Evolutionary conservation across 2,888 invertebrate genomes (phyloP), one percentile per base, ranked within the genome.

Genomic region (Clanis bilineata): DNA sequence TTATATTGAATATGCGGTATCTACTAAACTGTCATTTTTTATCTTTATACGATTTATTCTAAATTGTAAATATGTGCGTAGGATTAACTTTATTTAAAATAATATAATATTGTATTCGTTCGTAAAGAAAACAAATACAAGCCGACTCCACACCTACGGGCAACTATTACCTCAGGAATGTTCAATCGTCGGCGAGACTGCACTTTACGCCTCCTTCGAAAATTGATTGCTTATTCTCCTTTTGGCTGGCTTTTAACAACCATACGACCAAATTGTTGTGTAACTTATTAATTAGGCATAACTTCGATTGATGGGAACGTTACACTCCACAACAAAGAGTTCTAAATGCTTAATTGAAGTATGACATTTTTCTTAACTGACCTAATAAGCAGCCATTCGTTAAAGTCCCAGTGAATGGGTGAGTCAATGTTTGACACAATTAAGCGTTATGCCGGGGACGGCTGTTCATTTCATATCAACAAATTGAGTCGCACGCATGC

Each of bases 161-260:
- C 81, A 62, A 60, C 77, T 73, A 81, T 82, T 81, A 79, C 73
- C 76, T 64, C 68, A 76, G 79, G 84, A 83, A 85, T 85, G 84
- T 64, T 75, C 74, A 77, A 77, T 78, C 80, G 80, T 73, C 75
- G 78, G 67, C 73, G 73, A 69, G 79, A 69, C 77, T 77, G 72
- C 83, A 84, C 84, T 85, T 86, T 83, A 77, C 85, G 85, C 83
- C 84, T 80, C 73, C 76, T 76, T 75, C 74, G 71, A 74, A 79
- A 85, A 83, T 81, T 82, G 82, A 85, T 85, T 79, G 80, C 77
- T 77, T 78, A 73, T 79, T 79, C 78, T 80, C 70, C 73, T 79
- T 80, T 79, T 76, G 76, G 74, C 65, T 73, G 74, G 75, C 72
- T 82, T 79, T 80, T 83, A 84, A 82, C 80, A 79, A 74, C 74